Evolutionary conservation across 2,888 invertebrate genomes (phyloP).

Genomic region (Heliconius aoede): DNA sequence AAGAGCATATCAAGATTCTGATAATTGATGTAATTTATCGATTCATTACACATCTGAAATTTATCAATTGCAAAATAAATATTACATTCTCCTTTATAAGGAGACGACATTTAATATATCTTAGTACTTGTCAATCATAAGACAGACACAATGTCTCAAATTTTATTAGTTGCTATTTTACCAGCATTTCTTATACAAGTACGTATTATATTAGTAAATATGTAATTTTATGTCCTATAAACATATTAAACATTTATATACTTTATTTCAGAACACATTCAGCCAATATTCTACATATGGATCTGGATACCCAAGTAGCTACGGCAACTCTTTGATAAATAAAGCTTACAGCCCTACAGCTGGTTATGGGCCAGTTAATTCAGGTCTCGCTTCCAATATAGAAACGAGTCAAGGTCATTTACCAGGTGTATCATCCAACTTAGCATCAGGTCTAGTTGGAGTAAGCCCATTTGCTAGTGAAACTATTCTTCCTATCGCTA

Average conservation of each 20-base stretch:
- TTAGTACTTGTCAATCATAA: not conserved
- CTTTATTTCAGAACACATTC: not conserved
- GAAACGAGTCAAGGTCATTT: not conserved
- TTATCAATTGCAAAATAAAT: not conserved
- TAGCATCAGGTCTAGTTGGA: not conserved
- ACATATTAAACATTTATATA: not conserved
- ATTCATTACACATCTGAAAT: not conserved
- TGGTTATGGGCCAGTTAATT: not conserved
- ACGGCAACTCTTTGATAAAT: not conserved
- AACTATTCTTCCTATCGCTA: not conserved
- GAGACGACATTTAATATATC: too few relatives aligned
- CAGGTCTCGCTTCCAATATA: constrained; percentile 7
- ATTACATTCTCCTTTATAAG: constrained; percentile 1
- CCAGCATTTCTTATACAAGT: not conserved
- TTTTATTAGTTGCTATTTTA: not conserved
- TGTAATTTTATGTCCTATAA: not conserved
- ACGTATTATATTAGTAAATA: not conserved
- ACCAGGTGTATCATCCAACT: constrained; percentile 2
- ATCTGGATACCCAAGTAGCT: not conserved
- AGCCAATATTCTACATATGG: not conserved
- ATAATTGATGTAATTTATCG: not conserved
- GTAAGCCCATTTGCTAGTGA: constrained; percentile 3
- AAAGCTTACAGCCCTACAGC: not conserved
- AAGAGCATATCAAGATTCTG: constrained; percentile 2
- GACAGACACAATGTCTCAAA: not conserved